Percentiles rank a stretch among this genome's conserved stretches.
phyloP scores from a whole-genome alignment of 1,140 invertebrate genomes.

The Eriosoma lanigerum region DNA sequence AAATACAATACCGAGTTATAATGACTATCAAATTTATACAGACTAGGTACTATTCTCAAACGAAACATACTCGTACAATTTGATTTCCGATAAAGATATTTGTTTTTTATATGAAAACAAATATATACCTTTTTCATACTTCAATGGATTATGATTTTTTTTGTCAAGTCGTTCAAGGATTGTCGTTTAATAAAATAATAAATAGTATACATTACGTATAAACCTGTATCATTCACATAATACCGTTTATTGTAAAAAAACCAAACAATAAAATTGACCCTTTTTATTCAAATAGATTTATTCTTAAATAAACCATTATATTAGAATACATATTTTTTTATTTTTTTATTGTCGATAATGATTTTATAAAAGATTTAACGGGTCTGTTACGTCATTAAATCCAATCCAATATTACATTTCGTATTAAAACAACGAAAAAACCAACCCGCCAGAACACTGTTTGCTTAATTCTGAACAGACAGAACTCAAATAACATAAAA shows the following conservation, averaged over 20 bases:
- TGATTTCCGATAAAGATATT: slow-evolving; percentile 13
- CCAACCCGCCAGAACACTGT: too few species aligned
- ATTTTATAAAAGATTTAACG: neutral
- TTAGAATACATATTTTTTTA: neutral
- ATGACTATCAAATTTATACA: slow-evolving; percentile 49
- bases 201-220: too few species aligned
- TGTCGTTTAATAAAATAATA: neutral
- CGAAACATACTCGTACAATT: neutral
- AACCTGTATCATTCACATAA: neutral
- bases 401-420: neutral
- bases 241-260: neutral
- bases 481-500: too few species aligned
- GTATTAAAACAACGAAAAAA: neutral
- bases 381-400: neutral
- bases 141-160: neutral
- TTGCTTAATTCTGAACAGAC: too few species aligned
- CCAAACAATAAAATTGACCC: too few species aligned
- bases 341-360: neutral
- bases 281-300: neutral
- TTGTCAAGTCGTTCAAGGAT: neutral
- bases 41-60: neutral
- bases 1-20: neutral
- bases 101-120: neutral
- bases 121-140: neutral
- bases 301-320: neutral